Evolutionary conservation across 2,113 vertebrate species (phyloP), one percentile per base, ranked within the genome.

Genomic region (Prietella phreatophila): DNA sequence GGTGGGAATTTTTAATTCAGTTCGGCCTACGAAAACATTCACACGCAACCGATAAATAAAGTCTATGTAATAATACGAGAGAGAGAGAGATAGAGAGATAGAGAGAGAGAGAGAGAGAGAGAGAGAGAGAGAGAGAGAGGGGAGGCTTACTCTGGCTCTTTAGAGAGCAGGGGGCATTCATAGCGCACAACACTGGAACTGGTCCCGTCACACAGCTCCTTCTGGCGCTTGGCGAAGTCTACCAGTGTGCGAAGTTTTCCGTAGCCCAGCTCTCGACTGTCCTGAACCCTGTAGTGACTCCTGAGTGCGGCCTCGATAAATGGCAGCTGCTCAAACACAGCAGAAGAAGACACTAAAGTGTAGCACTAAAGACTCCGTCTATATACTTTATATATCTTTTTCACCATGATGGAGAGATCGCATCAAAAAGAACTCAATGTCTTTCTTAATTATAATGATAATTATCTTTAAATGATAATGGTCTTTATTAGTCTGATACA

Each of bases 251-350:
- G 83, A 42, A 96, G 92, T 2, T 92, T 78, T 6, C 96, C 95
- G 0, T 92, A 91, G n/a, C 96, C 95, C 42, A 96, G 92, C 60
- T 96, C 94, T 1, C 93, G 92, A 79, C 92, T 95, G 93, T 96
- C 94, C 81, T 86, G 89, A 36, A 96, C 88, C 53, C 65, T 85
- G 82, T 95, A 96, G 85, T 96, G 95, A 63, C 87, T 91, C 89
- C 94, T 91, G 79, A 96, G 88, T 0, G 94, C 95, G 11, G 91
- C 89, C 86, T 96, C 95, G 0, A 96, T 92, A 76, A 91, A 91
- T 47, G 84, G 87, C 36, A 96, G 85, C 96, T 96, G 88, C 9
- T 36, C 19, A 86, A 81, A 11, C n/a, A 82, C 30, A 80, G 69
- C 17, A 73, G 22, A 61, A 14, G 19, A 80, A 81, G 53, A 58